Conservation (phyloP, 2,888 invertebrate species). For the Bembecia ichneumoniformis region DNA sequence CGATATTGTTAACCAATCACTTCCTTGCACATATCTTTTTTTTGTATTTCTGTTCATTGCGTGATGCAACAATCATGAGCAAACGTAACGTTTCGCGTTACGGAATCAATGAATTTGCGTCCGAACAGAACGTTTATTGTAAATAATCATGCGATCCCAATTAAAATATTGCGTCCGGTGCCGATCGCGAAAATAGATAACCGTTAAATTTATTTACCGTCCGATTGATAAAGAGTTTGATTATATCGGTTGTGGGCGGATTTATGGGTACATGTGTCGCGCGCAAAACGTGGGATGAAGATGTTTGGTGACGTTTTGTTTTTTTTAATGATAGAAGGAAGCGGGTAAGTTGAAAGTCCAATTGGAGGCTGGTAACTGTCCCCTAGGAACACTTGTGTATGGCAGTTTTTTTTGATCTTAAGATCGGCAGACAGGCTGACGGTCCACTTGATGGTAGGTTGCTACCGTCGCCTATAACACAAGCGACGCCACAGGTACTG, state of each 20-base stretch:
- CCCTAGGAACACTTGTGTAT: no score
- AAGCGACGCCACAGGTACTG: no score
- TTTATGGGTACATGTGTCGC: constrained; percentile 27
- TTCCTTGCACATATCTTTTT: no score
- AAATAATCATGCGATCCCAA: constrained; percentile 30
- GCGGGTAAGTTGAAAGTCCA: neutral
- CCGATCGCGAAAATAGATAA: constrained; percentile 21
- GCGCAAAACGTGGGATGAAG: constrained; percentile 10
- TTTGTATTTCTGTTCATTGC: no score
- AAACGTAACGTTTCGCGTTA: no score
- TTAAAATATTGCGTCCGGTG: constrained; percentile 21
- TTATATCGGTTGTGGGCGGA: constrained; percentile 27
- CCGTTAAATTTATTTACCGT: constrained; percentile 27
- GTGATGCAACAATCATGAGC: no score
- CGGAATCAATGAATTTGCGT: neutral
- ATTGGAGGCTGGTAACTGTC: no score
- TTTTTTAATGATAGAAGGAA: neutral
- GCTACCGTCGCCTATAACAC: no score
- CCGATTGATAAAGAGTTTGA: constrained; percentile 35
- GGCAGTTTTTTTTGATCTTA: no score
- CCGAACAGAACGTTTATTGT: constrained; percentile 17
- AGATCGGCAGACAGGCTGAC: no score
- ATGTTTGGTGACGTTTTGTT: neutral
- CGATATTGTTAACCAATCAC: no score
- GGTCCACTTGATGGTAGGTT: no score